Conservation (phyloP, 2,113 vertebrate genomes). For the Gambusia affinis region DNA sequence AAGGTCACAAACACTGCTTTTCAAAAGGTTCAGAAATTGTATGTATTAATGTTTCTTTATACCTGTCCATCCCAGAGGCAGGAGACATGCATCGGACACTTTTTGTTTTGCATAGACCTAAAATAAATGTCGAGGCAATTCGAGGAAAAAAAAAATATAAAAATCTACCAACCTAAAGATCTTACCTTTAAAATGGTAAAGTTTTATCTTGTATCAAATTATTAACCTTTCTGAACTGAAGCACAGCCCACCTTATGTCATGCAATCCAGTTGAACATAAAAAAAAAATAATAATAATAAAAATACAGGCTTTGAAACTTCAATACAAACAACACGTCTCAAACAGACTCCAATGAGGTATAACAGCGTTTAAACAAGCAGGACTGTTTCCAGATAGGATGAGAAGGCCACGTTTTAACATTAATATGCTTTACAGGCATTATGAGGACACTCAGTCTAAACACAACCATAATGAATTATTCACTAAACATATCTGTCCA, state of each 20-base stretch:
- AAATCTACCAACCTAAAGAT: neutral
- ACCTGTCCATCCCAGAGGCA: neutral
- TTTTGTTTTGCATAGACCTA: neutral
- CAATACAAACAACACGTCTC: conserved; percentile 3
- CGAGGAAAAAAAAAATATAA: neutral
- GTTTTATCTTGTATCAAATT: neutral
- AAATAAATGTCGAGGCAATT: neutral
- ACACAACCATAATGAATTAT: neutral
- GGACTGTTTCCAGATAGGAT: neutral
- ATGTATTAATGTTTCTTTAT: neutral
- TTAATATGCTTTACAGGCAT: neutral
- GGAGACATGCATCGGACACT: neutral
- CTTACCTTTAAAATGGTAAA: neutral
- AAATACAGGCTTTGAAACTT: neutral
- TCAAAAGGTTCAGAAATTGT: conserved; percentile 15
- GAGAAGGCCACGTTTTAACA: conserved; percentile 5
- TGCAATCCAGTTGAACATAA: conserved; percentile 6
- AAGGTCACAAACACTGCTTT: conserved; percentile 62
- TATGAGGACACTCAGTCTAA: neutral
- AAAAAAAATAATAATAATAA: neutral
- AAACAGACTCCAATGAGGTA: neutral
- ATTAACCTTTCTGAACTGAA: neutral
- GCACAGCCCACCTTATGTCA: neutral
- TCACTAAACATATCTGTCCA: neutral
- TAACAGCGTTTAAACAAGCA: conserved; percentile 8